Percentiles rank a stretch among this genome's conserved stretches.
These are phyloP conservation scores for Myotis brandtii DNA, from an alignment of 2,113 vertebrate species.

Conservation along the genomic window DNA sequence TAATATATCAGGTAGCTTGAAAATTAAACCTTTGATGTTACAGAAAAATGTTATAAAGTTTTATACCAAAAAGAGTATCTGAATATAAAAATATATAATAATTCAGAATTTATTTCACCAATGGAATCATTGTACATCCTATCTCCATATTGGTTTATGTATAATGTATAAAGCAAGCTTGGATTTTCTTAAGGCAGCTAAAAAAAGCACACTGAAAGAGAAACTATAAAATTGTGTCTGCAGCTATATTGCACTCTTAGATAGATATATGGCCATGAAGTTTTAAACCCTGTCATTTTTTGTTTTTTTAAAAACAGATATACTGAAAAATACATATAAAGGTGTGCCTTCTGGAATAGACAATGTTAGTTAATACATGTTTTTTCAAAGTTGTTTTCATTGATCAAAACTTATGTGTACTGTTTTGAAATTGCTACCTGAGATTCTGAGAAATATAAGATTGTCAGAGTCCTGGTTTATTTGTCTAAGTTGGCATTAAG, in stretches of 20 bases:
- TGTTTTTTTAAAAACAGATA: not conserved
- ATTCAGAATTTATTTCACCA: constrained; percentile 65
- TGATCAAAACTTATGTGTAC: not conserved
- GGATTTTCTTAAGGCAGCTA: constrained; percentile 2
- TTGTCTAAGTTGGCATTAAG: not conserved
- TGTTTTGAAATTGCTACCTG: not conserved
- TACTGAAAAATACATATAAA: not conserved
- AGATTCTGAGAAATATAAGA: not conserved
- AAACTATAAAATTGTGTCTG: constrained; percentile 32
- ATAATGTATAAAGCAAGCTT: constrained; percentile 59
- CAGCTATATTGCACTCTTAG: not conserved
- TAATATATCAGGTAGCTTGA: constrained; percentile 64
- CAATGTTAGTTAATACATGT: not conserved
- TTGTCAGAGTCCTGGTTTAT: not conserved
- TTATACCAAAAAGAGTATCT: constrained; percentile 41
- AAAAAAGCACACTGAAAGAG: not conserved
- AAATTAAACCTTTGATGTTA: constrained; percentile 78
- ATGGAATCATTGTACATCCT: not conserved
- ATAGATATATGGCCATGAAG: not conserved
- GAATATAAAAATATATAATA: constrained; percentile 64
- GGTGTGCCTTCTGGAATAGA: not conserved
- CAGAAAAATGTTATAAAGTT: constrained; percentile 67
- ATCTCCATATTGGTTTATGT: constrained; percentile 46
- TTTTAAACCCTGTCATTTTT: not conserved
- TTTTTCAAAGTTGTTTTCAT: not conserved